These are phyloP conservation scores for Willowsia nigromaculata DNA, from an alignment of 2,888 invertebrate species.

Conservation along the genomic window DNA sequence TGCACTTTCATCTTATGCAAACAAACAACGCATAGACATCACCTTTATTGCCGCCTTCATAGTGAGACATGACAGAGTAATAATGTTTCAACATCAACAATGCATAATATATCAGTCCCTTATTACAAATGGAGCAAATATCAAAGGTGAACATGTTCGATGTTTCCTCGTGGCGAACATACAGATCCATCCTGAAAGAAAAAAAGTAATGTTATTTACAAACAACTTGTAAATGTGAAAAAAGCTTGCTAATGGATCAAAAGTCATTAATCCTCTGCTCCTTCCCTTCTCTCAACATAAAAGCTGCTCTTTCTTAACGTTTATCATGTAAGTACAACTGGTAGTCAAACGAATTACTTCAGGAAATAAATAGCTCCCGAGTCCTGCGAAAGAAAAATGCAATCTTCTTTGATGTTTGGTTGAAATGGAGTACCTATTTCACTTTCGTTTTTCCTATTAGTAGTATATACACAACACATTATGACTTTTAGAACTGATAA, in stretches of 20 bases:
- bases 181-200: neutral
- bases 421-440: neutral
- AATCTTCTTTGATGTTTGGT: neutral
- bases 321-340: neutral
- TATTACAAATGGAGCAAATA: conserved; percentile 69
- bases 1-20: conserved; percentile 69
- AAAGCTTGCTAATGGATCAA: conserved; percentile 73
- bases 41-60: neutral
- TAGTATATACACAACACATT: neutral
- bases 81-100: conserved; percentile 55
- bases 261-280: conserved; percentile 70
- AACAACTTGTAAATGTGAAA: conserved; percentile 60
- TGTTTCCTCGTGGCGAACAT: neutral
- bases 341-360: neutral
- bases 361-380: conserved; percentile 22
- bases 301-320: neutral
- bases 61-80: neutral
- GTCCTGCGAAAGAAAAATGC: conserved; percentile 11
- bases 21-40: conserved; percentile 49
- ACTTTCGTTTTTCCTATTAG: neutral
- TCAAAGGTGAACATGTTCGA: conserved; percentile 58
- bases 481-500: conserved; percentile 42
- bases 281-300: neutral
- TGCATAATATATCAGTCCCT: conserved; percentile 51
- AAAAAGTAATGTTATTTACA: conserved; percentile 21